Percentiles rank a stretch among this genome's conserved stretches.
These are phyloP conservation scores for Cololabis saira DNA, from an alignment of 2,113 vertebrate species.

Conservation along the genomic window DNA sequence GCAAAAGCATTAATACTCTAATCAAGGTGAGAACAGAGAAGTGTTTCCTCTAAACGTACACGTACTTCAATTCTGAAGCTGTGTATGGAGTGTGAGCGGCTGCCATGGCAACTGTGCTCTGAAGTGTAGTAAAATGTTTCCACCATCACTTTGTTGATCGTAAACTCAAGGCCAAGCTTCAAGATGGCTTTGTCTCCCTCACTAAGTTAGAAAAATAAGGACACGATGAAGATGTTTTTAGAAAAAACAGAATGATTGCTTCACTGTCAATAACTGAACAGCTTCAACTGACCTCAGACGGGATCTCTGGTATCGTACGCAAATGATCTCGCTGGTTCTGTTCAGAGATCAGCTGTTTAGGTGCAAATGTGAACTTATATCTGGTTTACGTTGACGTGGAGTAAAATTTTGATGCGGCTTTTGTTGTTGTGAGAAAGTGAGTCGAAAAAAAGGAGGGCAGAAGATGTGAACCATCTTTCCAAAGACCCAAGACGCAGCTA, in stretches of 20 bases:
- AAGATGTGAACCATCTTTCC: conserved; percentile 3
- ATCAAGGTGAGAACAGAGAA: not conserved
- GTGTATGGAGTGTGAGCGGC: not conserved
- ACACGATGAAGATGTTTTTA: not conserved
- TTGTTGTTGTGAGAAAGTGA: not conserved
- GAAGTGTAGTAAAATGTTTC: not conserved
- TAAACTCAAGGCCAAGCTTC: not conserved
- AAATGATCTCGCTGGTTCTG: too few relatives aligned
- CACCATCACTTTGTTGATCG: not conserved
- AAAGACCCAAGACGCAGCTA: not conserved
- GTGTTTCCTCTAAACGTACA: not conserved
- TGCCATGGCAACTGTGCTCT: conserved; percentile 9
- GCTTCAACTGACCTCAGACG: too few relatives aligned
- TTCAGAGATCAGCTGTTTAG: not conserved
- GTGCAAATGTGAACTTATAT: not conserved
- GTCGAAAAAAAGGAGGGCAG: not conserved
- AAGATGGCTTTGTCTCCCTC: not conserved
- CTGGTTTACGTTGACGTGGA: not conserved
- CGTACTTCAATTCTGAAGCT: not conserved
- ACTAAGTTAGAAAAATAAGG: not conserved
- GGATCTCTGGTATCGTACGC: too few relatives aligned
- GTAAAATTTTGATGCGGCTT: not conserved
- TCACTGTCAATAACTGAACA: too few relatives aligned
- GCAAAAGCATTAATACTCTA: not conserved
- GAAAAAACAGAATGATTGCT: too few relatives aligned